Evolutionary conservation across 2,113 vertebrate genomes (phyloP).

Genomic region (Archocentrus centrarchus): DNA sequence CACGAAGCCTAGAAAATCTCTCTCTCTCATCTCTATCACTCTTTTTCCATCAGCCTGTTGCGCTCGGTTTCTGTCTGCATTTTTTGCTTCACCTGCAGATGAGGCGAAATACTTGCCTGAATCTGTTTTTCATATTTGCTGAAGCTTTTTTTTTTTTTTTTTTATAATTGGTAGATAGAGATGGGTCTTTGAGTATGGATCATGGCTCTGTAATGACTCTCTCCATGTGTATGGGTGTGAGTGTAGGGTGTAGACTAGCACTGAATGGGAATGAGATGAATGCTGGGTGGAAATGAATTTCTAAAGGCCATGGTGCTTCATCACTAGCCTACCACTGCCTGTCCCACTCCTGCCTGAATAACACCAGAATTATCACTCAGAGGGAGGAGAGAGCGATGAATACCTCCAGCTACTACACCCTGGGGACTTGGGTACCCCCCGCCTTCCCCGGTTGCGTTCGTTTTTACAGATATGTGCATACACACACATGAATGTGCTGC

Average conservation of each 20-base stretch:
- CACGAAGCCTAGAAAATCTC: slow-evolving; percentile 38
- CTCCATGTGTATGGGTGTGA: slow-evolving; percentile 48
- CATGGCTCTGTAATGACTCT: slow-evolving; percentile 65
- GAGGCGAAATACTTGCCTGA: slow-evolving; percentile 17
- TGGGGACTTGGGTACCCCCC: slow-evolving; percentile 58
- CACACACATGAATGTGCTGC: slow-evolving; percentile 31
- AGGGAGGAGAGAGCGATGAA: slow-evolving; percentile 84
- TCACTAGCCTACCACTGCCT: slow-evolving; percentile 73
- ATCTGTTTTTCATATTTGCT: slow-evolving; percentile 52
- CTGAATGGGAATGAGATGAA: slow-evolving; percentile 86
- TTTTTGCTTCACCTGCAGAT: slow-evolving; percentile 15
- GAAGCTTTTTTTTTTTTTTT: slow-evolving; percentile 15
- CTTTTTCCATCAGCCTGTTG: slow-evolving; percentile 16
- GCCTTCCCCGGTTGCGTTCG: slow-evolving; percentile 39
- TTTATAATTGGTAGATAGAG: slow-evolving; percentile 41
- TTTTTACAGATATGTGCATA: neutral
- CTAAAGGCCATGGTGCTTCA: slow-evolving; percentile 87
- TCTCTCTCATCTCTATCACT: slow-evolving; percentile 21
- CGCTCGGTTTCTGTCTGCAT: neutral
- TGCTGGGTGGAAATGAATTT: slow-evolving; percentile 87
- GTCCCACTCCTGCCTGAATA: slow-evolving; percentile 80
- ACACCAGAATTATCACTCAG: slow-evolving; percentile 77
- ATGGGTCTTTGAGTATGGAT: slow-evolving; percentile 65
- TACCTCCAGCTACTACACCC: slow-evolving; percentile 74
- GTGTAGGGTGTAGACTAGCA: slow-evolving; percentile 65